Conservation (phyloP, 2,888 invertebrate species). For the Hydriomena furcata region DNA sequence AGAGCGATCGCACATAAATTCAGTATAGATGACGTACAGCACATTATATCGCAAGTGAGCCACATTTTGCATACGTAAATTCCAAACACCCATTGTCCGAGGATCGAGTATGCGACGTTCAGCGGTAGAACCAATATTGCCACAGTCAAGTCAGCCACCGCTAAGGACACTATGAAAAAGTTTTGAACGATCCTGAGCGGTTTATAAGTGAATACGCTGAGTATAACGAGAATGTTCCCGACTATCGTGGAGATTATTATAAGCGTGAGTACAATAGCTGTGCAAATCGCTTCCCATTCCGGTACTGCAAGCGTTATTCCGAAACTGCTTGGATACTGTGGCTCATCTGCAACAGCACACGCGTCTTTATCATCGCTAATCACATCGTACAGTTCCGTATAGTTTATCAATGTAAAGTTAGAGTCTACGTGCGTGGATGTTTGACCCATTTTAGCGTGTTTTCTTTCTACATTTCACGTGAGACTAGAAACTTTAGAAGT, state of each 20-base stretch:
- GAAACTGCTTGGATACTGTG: slow-evolving; percentile 85
- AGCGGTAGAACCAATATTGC: slow-evolving; percentile 95
- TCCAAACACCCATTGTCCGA: slow-evolving; percentile 96
- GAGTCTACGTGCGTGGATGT: slow-evolving; percentile 59
- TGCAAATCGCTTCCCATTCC: slow-evolving; percentile 92
- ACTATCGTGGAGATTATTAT: slow-evolving; percentile 95
- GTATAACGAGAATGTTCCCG: slow-evolving; percentile 96
- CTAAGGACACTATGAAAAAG: slow-evolving; percentile 97
- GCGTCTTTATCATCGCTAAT: slow-evolving; percentile 68
- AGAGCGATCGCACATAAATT: slow-evolving; percentile 97
- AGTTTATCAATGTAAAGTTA: slow-evolving; percentile 63
- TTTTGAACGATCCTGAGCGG: slow-evolving; percentile 97
- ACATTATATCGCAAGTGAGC: slow-evolving; percentile 97
- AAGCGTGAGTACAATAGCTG: slow-evolving; percentile 91
- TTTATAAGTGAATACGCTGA: slow-evolving; percentile 97
- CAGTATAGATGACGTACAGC: slow-evolving; percentile 97
- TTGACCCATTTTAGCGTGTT: slow-evolving; percentile 66
- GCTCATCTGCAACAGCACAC: slow-evolving; percentile 72
- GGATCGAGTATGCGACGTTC: slow-evolving; percentile 95
- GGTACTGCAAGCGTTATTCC: slow-evolving; percentile 90
- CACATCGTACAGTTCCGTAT: slow-evolving; percentile 56
- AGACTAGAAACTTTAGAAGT: slow-evolving; percentile 43
- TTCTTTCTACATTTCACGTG: slow-evolving; percentile 63
- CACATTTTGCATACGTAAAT: slow-evolving; percentile 97
- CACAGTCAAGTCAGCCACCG: slow-evolving; percentile 96